phyloP scores from a whole-genome alignment of 2,888 invertebrate genomes.

The Cataglyphis altisquamis region DNA sequence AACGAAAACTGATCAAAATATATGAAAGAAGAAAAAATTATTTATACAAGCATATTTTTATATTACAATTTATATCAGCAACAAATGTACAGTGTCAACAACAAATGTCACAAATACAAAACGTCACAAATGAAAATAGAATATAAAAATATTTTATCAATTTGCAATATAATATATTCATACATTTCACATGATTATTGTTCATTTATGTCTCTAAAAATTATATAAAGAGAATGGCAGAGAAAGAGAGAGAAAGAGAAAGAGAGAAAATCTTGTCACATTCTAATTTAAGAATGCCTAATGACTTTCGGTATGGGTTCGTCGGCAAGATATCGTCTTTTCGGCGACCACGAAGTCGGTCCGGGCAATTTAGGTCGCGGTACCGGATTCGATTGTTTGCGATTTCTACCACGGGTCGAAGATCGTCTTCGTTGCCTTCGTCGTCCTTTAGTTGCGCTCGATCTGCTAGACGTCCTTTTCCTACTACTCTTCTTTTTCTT shows the following conservation, averaged over 20 bases:
- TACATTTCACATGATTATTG: background rate
- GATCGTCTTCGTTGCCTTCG: slow-evolving; percentile 17
- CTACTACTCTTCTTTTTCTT: slow-evolving; percentile 17
- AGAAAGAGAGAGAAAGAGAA: no score
- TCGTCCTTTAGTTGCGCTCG: slow-evolving; percentile 20
- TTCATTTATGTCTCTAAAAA: background rate
- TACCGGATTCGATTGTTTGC: slow-evolving; percentile 33
- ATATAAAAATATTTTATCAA: background rate
- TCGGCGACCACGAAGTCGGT: slow-evolving; percentile 75
- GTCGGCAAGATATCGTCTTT: slow-evolving; percentile 74
- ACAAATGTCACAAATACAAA: background rate
- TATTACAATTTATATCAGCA: background rate
- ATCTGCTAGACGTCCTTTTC: slow-evolving; percentile 19
- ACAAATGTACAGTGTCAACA: background rate
- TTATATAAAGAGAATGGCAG: background rate
- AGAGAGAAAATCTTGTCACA: background rate
- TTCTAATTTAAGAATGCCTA: slow-evolving; percentile 65
- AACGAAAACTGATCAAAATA: background rate
- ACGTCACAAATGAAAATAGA: background rate
- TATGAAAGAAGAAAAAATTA: background rate
- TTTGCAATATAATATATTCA: background rate
- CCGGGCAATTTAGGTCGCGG: slow-evolving; percentile 75
- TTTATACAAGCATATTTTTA: background rate
- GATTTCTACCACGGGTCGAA: slow-evolving; percentile 16
- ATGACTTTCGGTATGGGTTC: slow-evolving; percentile 78